Evolutionary conservation across 64 coral and sea anemone species (phyloP), one percentile per base, ranked within the genome.

Genomic region (Stylophora pistillata): DNA sequence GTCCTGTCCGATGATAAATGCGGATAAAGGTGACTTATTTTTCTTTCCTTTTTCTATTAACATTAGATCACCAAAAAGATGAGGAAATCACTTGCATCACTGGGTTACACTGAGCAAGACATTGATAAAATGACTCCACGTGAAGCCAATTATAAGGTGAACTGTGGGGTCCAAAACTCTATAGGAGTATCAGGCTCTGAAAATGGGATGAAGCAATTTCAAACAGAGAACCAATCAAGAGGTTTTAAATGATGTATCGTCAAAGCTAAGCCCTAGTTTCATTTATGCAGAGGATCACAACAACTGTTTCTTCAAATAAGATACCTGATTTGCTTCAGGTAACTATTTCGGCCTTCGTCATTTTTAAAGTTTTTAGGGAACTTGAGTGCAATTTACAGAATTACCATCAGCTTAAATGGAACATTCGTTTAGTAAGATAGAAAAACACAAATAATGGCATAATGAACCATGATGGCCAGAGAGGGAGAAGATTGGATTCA

Each of bases 31-130:
- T 4, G 37, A 7, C 37, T 47, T 47, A 3, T 47, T 47, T 47
- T 47, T 47, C 37, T 47, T 27, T 53, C 25, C 0, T 76, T 76
- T 47, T 27, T 15, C 32, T 82, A 6, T 68, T 47, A 25, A 4
- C 37, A 47, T n/a, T 29, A 82, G 79, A 82, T 82, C 31, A 82
- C 79, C 30, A 82, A 32, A 66, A 65, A 82, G 79, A 82, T 82
- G 79, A 82, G 18, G 66, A 82, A 66, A 17, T 82, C 79, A 52
- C 79, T 82, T 68, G 34, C 31, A 20, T 53, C 60, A 12, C 63
- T 82, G 33, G 79, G 79, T 32, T 82, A 66, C 20, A 10, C 31
- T 47, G 79, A 82, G 59, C 33, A 23, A 68, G 58, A 82, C 33
- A 82, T 82, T 52, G 17, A 82, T 31, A 65, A n/a, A 82, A 82